Base-by-base conservation (phyloP, 2,888 invertebrate species). In the Drosophila rellima region DNA sequence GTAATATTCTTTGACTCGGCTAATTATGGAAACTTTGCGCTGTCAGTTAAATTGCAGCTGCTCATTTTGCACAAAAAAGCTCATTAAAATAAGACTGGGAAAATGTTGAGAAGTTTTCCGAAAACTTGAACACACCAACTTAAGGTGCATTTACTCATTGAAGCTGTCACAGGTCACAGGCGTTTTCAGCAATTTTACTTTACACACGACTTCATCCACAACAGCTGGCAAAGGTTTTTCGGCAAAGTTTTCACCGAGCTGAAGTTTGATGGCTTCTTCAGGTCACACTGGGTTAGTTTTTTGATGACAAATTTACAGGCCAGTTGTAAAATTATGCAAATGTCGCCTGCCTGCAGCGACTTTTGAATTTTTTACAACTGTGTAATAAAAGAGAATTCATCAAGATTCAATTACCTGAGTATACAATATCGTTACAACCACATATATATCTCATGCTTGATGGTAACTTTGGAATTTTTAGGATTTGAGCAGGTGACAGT, bases 351-450 rank as follows among this genome's bases (percentile, higher is more conserved):
- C 29, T 15, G 52, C 52, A 44, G 44, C 33, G 15, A 54, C 54
- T 62, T 84, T 78, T 75, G 79, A 81, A 84, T 81, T 75, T 79
- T 75, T 64, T 85, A 66, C 70, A 75, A 64, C 66, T 63, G 50
- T 70, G 83, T 63, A 76, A 76, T 82, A 73, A 71, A 85, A 76
- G 39, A 13, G 63, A 75, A 82, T 82, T 76, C 74, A 71, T 87
- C 69, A 84, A 78, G 69, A 84, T 87, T 82, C 84, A 82, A 87
- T 84, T 87, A 82, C 85, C 35, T 31, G 62, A 59, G 35, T 29
- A 56, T 70, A 77, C 68, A 59, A 63, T 70, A 67, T 70, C 37
- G 44, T 63, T 51, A n/a, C n/a, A 17, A 18, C 31, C 50, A 57
- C 55, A 31, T 31, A 47, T 13, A 31, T 31, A 47, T 13, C 45